phyloP scores from a whole-genome alignment of 1,140 invertebrate genomes.

The Eurosta solidaginis region DNA sequence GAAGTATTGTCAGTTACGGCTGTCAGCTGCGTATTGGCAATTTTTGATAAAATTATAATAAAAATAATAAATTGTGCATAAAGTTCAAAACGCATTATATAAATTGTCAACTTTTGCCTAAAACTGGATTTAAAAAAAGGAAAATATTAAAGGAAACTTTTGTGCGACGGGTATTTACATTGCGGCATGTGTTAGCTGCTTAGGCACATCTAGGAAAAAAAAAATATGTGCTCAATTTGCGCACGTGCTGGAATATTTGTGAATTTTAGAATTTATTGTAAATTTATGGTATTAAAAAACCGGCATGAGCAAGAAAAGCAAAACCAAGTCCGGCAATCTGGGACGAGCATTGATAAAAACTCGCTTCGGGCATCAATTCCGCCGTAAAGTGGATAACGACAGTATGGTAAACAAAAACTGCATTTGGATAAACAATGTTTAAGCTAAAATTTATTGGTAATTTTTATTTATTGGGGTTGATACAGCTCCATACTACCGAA shows the following conservation, averaged over 20 bases:
- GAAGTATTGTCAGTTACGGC: too few relatives aligned
- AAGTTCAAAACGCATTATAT: too few relatives aligned
- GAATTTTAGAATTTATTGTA: neutral
- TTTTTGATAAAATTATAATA: too few relatives aligned
- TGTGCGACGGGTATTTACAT: too few relatives aligned
- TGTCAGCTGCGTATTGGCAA: too few relatives aligned
- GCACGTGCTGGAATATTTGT: neutral
- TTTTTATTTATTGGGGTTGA: too few relatives aligned
- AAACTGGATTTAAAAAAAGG: too few relatives aligned
- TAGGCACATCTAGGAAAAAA: neutral
- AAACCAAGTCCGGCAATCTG: slow-evolving; percentile 56
- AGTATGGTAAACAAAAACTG: slow-evolving; percentile 65
- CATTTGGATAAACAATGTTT: neutral
- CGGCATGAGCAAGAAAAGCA: slow-evolving; percentile 44
- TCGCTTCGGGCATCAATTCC: slow-evolving; percentile 68
- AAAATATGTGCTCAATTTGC: neutral
- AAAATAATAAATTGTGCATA: too few relatives aligned
- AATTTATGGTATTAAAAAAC: neutral
- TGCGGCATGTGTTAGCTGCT: too few relatives aligned
- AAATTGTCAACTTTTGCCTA: too few relatives aligned
- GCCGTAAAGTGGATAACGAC: slow-evolving; percentile 67
- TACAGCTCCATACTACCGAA: slow-evolving; percentile 84
- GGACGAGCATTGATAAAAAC: slow-evolving; percentile 78
- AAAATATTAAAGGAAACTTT: too few relatives aligned
- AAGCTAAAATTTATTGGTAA: too few relatives aligned